These are phyloP conservation scores for Lordiphosa fenestrarum DNA, from an alignment of 2,888 invertebrate genomes.

Conservation along the genomic window DNA sequence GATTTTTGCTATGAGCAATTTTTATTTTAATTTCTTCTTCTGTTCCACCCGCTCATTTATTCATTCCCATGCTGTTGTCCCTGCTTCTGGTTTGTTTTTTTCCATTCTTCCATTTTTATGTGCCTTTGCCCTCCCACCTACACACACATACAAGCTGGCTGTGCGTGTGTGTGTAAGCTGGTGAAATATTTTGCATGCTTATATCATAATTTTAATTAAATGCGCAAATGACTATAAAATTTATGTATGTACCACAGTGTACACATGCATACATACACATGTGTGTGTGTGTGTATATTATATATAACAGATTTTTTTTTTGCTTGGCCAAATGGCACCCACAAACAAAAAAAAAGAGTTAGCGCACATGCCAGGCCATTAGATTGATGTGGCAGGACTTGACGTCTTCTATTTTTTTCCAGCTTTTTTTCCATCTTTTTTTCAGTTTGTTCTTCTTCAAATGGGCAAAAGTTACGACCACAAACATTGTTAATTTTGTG, in stretches of 20 bases:
- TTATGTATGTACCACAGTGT: slow-evolving; percentile 39
- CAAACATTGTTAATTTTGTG: too few relatives aligned
- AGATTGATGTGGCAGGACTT: slow-evolving; percentile 12
- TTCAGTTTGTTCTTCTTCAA: not conserved
- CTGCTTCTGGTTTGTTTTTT: slow-evolving; percentile 33
- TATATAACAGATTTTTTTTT: slow-evolving; percentile 8
- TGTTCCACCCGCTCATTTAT: slow-evolving; percentile 23
- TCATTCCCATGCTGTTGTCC: slow-evolving; percentile 43
- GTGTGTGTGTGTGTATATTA: too few relatives aligned
- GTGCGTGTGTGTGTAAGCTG: slow-evolving; percentile 29
- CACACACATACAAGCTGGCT: too few relatives aligned
- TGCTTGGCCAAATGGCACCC: slow-evolving; percentile 5
- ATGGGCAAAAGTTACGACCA: not conserved
- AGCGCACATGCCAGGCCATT: slow-evolving; percentile 5
- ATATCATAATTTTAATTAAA: slow-evolving; percentile 71
- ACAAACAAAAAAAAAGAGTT: slow-evolving; percentile 2
- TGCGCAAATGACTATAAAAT: slow-evolving; percentile 66
- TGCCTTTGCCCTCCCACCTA: not conserved
- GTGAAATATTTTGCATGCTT: slow-evolving; percentile 68
- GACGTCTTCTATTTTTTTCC: too few relatives aligned
- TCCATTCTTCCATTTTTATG: too few relatives aligned
- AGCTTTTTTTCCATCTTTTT: too few relatives aligned
- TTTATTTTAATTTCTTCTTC: slow-evolving; percentile 67
- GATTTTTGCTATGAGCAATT: slow-evolving; percentile 72
- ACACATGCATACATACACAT: too few relatives aligned